Evolutionary conservation across 1,140 invertebrate species (phyloP), one percentile per base, ranked within the genome.

Genomic region (Ceratosolen fusciceps): DNA sequence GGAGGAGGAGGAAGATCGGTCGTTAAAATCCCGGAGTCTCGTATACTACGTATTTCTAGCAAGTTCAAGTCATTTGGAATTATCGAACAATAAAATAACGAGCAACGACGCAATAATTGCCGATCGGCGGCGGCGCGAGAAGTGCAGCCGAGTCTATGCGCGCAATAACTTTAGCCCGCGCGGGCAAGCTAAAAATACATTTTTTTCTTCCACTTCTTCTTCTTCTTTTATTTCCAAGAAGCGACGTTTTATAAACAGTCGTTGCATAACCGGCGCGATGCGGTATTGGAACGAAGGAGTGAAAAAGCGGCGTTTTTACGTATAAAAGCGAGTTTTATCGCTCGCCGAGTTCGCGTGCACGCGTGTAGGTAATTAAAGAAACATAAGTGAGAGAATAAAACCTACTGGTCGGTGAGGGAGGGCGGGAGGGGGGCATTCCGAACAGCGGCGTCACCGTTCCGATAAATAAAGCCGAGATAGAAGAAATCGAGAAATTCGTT

Each of bases 181-280:
- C 5, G 10, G n/a, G n/a, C n/a, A n/a, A n/a, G 60, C 49, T 79
- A 79, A 79, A 74, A 79, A 79, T 79, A 79, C 47, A n/a, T 43
- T 68, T 79, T 74, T n/a, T n/a, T n/a, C n/a, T n/a, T n/a, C n/a
- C n/a, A n/a, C n/a, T n/a, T n/a, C n/a, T n/a, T n/a, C n/a, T n/a
- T n/a, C n/a, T n/a, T n/a, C n/a, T n/a, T n/a, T n/a, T n/a, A n/a
- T n/a, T 70, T 74, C 71, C 37, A 74, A 74, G 56, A 74, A 58
- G 62, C 56, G 4, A 39, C 56, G 70, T 79, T n/a, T 79, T 74
- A 79, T 67, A 79, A 70, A 72, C 29, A 26, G 58, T 37, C 24
- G 8, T 78, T 79, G 49, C 77, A 67, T 68, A 79, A 79, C n/a
- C 2, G 19, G 29, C n/a, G 16, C 14, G 49, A 43, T 39, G 72